These are phyloP conservation scores for Oscheius sp. DNA, from an alignment of 1,140 invertebrate species.

Conservation along the genomic window DNA sequence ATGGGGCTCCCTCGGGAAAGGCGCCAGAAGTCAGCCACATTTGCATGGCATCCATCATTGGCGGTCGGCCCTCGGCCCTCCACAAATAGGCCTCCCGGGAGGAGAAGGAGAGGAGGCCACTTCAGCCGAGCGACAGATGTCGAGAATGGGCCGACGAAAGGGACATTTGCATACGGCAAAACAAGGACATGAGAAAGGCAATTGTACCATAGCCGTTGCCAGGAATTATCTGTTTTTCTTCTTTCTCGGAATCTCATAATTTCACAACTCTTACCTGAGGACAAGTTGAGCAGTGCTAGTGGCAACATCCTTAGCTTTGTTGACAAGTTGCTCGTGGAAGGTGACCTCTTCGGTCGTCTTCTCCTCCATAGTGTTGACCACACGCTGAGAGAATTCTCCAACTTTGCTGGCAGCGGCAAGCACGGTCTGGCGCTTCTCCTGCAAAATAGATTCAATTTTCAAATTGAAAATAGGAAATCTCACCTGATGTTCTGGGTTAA, in stretches of 20 bases:
- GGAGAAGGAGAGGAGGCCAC: too few species aligned
- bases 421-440: conserved; percentile 70
- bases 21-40: not conserved
- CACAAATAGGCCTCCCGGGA: too few species aligned
- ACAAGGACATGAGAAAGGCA: too few species aligned
- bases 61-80: too few species aligned
- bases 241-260: too few species aligned
- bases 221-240: too few species aligned
- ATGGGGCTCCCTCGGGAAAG: not conserved
- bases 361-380: conserved; percentile 90
- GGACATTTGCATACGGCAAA: too few species aligned
- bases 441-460: not conserved
- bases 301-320: conserved; percentile 54
- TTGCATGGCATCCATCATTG: conserved; percentile 1
- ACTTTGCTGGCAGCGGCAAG: conserved; percentile 88
- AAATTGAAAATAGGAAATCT: not conserved
- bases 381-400: conserved; percentile 88
- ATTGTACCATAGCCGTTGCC: too few species aligned
- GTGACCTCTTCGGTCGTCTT: conserved; percentile 73
- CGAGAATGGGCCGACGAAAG: too few species aligned
- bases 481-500: conserved; percentile 80
- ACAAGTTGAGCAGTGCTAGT: conserved; percentile 69
- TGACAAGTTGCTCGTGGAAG: conserved; percentile 58
- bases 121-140: too few species aligned
- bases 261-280: conserved; percentile 71